phyloP scores from a whole-genome alignment of 2,113 vertebrate genomes.

The Dunckerocampus dactyliophorus region DNA sequence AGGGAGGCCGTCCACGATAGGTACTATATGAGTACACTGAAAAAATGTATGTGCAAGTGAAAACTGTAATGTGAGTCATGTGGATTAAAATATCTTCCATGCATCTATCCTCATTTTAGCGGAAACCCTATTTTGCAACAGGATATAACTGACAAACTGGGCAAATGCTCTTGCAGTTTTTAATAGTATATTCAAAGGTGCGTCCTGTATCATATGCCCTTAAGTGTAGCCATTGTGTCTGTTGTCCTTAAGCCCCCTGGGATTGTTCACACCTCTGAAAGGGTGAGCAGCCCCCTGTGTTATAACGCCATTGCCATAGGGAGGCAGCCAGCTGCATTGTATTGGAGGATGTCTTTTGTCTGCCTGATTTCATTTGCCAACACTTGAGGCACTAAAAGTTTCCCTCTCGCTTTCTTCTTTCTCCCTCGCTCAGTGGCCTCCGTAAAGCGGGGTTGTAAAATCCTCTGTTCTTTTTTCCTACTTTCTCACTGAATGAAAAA shows the following conservation, averaged over 20 bases:
- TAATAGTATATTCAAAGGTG: neutral
- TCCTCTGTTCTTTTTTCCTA: slow-evolving; percentile 42
- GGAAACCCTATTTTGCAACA: too few relatives aligned
- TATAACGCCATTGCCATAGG: slow-evolving; percentile 30
- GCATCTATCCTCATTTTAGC: too few relatives aligned
- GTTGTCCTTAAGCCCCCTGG: slow-evolving; percentile 17
- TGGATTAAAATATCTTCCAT: neutral
- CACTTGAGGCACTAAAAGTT: slow-evolving; percentile 52
- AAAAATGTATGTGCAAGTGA: too few relatives aligned
- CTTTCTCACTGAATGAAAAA: slow-evolving; percentile 53
- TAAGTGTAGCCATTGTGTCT: slow-evolving; percentile 24
- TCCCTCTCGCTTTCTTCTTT: slow-evolving; percentile 43
- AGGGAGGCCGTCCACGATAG: slow-evolving; percentile 76
- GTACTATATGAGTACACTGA: slow-evolving; percentile 50
- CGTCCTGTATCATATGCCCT: slow-evolving; percentile 11
- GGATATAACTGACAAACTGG: neutral
- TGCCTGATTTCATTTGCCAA: slow-evolving; percentile 55
- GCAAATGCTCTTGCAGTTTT: neutral
- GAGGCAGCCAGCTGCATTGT: slow-evolving; percentile 39
- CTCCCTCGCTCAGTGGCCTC: slow-evolving; percentile 55
- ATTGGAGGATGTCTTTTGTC: slow-evolving; percentile 58
- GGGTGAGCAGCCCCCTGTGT: slow-evolving; percentile 16
- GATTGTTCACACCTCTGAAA: slow-evolving; percentile 58
- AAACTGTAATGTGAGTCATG: neutral
- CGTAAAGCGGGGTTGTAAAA: slow-evolving; percentile 67